These are phyloP conservation scores for Hyalella azteca DNA, from an alignment of 2,888 invertebrate species.

Conservation along the genomic window DNA sequence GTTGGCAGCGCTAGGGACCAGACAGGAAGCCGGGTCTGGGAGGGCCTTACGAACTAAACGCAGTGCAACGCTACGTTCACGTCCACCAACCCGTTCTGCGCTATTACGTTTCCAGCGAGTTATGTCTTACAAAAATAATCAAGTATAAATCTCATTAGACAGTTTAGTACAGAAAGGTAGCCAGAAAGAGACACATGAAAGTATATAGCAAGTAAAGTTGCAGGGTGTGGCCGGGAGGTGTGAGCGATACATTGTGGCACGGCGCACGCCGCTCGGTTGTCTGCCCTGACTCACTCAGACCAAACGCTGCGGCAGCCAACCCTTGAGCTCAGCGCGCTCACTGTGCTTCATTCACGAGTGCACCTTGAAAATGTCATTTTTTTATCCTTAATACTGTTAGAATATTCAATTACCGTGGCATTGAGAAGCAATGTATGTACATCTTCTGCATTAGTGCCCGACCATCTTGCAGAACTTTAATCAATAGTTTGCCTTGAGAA, in stretches of 20 bases:
- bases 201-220: not conserved
- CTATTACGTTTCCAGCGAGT: no score
- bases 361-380: no score
- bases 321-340: not conserved
- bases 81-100: no score
- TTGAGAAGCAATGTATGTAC: no score
- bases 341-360: no score
- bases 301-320: conserved; percentile 19
- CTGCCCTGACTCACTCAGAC: conserved; percentile 30
- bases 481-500: no score
- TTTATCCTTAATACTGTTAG: no score
- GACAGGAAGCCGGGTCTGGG: conserved; percentile 22
- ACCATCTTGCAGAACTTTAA: no score
- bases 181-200: not conserved
- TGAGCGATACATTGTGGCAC: conserved; percentile 5
- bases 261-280: not conserved
- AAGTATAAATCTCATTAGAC: no score
- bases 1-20: conserved; percentile 15
- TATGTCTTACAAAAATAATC: not conserved
- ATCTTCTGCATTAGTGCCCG: no score
- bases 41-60: conserved; percentile 2
- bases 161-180: not conserved
- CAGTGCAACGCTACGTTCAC: not conserved
- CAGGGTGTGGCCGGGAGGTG: not conserved
- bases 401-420: no score